Evolutionary conservation across 2,113 vertebrate species (phyloP).

Genomic region (Delphinus delphis): DNA sequence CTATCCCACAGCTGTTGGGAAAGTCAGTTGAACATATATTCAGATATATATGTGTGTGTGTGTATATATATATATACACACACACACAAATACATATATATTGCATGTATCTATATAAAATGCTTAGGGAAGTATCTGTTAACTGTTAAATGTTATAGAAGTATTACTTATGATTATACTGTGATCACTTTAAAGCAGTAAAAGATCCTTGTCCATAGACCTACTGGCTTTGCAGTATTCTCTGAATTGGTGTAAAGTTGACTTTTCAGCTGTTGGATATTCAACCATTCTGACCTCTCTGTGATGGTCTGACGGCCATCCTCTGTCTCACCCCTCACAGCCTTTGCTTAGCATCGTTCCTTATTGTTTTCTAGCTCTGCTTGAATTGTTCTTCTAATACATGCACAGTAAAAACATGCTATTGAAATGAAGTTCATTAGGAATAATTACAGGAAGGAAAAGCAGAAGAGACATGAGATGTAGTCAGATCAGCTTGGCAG

Average conservation of each 20-base stretch:
- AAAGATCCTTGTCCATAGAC: neutral
- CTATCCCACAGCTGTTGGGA: neutral
- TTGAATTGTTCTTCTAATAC: neutral
- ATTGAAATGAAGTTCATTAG: neutral
- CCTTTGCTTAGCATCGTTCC: neutral
- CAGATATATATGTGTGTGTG: too few relatives aligned
- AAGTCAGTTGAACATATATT: neutral
- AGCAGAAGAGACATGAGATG: neutral
- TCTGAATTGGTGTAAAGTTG: neutral
- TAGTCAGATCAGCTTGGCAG: neutral
- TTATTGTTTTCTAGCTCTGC: neutral
- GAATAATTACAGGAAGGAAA: neutral
- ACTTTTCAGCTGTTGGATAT: neutral
- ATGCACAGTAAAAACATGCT: neutral
- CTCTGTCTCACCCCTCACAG: neutral
- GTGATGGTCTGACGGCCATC: neutral
- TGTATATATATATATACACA: accelerated
- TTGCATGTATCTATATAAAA: neutral
- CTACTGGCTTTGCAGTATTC: neutral
- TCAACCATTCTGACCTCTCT: neutral
- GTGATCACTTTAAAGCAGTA: neutral
- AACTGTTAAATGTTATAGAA: neutral
- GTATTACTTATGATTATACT: neutral
- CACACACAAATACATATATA: neutral
- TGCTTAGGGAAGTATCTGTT: neutral